phyloP scores from a whole-genome alignment of 92 coral and sea anemone genomes.

The Palythoa grandis region DNA sequence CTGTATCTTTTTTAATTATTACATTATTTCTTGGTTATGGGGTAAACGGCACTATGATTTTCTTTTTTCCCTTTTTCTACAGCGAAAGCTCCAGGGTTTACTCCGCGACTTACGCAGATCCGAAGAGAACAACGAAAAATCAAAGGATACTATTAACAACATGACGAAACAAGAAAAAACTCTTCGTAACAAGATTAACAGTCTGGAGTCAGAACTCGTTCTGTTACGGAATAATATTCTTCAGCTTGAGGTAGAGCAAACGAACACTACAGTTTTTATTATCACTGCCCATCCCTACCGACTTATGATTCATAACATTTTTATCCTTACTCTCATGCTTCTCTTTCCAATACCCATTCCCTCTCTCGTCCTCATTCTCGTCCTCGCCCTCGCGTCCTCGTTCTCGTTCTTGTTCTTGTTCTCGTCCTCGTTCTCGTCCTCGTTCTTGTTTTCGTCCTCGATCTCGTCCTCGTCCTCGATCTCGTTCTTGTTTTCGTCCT shows the following conservation, averaged over 20 bases:
- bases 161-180: slow-evolving; percentile 62
- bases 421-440: too few species aligned
- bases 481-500: too few species aligned
- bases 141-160: slow-evolving; percentile 56
- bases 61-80: background rate
- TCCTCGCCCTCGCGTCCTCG: too few species aligned
- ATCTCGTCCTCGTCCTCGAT: too few species aligned
- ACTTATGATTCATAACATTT: background rate
- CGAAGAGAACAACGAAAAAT: slow-evolving; percentile 71
- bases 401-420: too few species aligned
- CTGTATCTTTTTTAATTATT: background rate
- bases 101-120: slow-evolving; percentile 61
- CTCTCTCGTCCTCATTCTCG: too few species aligned
- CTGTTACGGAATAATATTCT: slow-evolving; percentile 43
- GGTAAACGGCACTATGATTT: background rate
- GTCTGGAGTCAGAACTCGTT: slow-evolving; percentile 61
- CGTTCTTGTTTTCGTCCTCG: too few species aligned
- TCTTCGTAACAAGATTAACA: slow-evolving; percentile 65
- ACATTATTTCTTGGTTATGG: background rate
- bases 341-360: too few species aligned
- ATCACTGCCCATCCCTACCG: background rate
- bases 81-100: slow-evolving; percentile 46
- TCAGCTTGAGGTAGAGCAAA: slow-evolving; percentile 26
- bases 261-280: background rate
- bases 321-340: background rate